A percentile compares a stretch with the other conserved stretches of the same genome.
phyloP scores from a whole-genome alignment of 2,888 invertebrate genomes.

The Megastigmus dorsalis region DNA sequence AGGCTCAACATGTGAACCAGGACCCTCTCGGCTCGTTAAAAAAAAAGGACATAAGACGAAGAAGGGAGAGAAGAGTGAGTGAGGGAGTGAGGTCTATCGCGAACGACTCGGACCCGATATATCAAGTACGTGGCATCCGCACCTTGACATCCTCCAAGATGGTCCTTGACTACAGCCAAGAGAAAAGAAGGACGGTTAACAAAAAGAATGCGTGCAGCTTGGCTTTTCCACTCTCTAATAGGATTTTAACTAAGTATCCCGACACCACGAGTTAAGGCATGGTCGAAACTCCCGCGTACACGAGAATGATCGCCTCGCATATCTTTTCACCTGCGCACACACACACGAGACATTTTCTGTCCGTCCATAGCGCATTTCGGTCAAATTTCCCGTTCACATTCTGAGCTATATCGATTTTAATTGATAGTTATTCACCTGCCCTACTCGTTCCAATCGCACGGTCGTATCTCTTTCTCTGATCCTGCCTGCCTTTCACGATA shows the following conservation, averaged over 20 bases:
- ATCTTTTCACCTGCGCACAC: slow-evolving; percentile 23
- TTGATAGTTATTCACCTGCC: slow-evolving; percentile 34
- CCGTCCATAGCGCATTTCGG: too few species aligned
- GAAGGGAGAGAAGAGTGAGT: too few species aligned
- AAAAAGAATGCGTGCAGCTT: neutral
- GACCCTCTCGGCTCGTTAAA: slow-evolving; percentile 60
- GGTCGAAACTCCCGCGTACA: neutral
- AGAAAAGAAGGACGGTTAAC: neutral
- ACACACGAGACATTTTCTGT: too few species aligned
- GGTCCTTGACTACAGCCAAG: slow-evolving; percentile 46
- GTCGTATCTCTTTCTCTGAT: slow-evolving; percentile 8
- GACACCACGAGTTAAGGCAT: neutral
- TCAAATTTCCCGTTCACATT: slow-evolving; percentile 7
- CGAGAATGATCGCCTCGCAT: slow-evolving; percentile 26
- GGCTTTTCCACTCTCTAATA: slow-evolving; percentile 64
- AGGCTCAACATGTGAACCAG: slow-evolving; percentile 19
- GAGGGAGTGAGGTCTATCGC: too few species aligned
- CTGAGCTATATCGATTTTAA: slow-evolving; percentile 33
- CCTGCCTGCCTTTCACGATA: neutral
- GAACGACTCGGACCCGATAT: slow-evolving; percentile 66
- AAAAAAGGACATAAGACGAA: slow-evolving; percentile 52
- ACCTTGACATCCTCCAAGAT: slow-evolving; percentile 67
- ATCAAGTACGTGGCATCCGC: slow-evolving; percentile 67
- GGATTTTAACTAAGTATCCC: slow-evolving; percentile 64
- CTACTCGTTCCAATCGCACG: neutral